These are phyloP conservation scores for Drosophila yakuba DNA, from an alignment of 1,140 invertebrate species.

Conservation along the genomic window DNA sequence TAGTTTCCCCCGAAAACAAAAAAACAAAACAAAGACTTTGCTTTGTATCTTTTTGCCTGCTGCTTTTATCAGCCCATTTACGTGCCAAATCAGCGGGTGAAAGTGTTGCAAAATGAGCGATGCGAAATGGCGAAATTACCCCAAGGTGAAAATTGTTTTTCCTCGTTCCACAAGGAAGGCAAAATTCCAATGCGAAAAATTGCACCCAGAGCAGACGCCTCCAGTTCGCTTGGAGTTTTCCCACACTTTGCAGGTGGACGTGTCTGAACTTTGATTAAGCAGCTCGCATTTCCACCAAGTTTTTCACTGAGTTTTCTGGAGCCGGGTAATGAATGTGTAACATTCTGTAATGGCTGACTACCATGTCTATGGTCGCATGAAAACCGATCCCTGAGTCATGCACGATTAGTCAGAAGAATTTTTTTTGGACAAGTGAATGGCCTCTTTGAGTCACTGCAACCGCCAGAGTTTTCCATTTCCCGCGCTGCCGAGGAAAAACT, in stretches of 20 bases:
- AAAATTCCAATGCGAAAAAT: constrained; percentile 35
- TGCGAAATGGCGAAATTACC: constrained; percentile 38
- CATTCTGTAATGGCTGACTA: constrained; percentile 52
- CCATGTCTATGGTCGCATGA: background rate
- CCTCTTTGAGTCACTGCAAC: constrained; percentile 52
- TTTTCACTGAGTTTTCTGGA: constrained; percentile 10
- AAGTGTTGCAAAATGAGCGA: constrained; percentile 73
- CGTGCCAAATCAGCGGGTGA: constrained; percentile 79
- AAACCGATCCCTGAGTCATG: constrained; percentile 64
- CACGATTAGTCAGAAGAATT: constrained; percentile 72
- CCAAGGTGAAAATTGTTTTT: constrained; percentile 70
- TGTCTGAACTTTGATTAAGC: constrained; percentile 61
- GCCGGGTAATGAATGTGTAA: constrained; percentile 56
- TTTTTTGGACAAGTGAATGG: constrained; percentile 28
- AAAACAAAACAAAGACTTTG: constrained; percentile 32
- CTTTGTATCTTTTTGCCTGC: constrained; percentile 35
- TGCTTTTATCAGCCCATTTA: constrained; percentile 73
- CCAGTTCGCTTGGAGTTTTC: constrained; percentile 45
- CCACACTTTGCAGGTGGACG: constrained; percentile 62
- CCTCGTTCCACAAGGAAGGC: constrained; percentile 25
- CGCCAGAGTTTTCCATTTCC: constrained; percentile 44
- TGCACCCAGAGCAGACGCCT: constrained; percentile 16
- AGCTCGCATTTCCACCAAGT: constrained; percentile 1
- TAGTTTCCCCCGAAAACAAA: constrained; percentile 50
- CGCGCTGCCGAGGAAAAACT: constrained; percentile 30